A percentile compares a stretch with the other conserved stretches of the same genome.
phyloP scores from a whole-genome alignment of 2,888 invertebrate genomes.

The Apamea epomidion region DNA sequence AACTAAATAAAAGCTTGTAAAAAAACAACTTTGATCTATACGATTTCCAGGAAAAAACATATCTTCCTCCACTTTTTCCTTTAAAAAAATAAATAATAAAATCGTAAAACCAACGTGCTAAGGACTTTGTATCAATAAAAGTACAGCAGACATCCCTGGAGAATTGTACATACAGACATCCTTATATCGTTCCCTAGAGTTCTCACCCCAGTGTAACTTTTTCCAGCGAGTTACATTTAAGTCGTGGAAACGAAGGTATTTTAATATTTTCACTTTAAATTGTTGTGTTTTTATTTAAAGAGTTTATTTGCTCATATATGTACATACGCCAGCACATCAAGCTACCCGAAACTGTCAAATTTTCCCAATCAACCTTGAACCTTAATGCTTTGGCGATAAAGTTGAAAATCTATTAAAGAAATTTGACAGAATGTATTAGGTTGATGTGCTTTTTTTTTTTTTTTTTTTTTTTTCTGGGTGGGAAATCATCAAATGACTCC shows the following conservation, averaged over 20 bases:
- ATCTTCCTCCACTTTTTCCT: background rate
- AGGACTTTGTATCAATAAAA: background rate
- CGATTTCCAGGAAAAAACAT: background rate
- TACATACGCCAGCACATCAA: too few relatives aligned
- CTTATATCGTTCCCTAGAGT: constrained; percentile 13
- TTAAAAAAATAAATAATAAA: background rate
- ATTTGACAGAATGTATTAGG: too few relatives aligned
- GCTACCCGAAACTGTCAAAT: too few relatives aligned
- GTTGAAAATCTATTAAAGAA: too few relatives aligned
- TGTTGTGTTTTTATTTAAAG: background rate
- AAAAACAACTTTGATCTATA: too few relatives aligned
- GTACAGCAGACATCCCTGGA: background rate
- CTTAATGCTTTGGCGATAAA: too few relatives aligned
- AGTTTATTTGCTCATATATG: too few relatives aligned
- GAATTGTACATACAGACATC: background rate
- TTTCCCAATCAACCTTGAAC: too few relatives aligned
- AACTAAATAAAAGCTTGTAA: too few relatives aligned
- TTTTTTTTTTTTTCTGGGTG: too few relatives aligned
- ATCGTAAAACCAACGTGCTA: background rate
- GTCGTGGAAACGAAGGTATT: background rate
- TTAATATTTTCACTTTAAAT: background rate
- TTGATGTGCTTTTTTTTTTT: too few relatives aligned
- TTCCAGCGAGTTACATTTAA: constrained; percentile 1
- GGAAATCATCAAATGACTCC: too few relatives aligned
- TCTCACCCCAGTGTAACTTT: background rate